Evolutionary conservation across 2,113 vertebrate genomes (phyloP).

Genomic region (Herpailurus yagouaroundi): DNA sequence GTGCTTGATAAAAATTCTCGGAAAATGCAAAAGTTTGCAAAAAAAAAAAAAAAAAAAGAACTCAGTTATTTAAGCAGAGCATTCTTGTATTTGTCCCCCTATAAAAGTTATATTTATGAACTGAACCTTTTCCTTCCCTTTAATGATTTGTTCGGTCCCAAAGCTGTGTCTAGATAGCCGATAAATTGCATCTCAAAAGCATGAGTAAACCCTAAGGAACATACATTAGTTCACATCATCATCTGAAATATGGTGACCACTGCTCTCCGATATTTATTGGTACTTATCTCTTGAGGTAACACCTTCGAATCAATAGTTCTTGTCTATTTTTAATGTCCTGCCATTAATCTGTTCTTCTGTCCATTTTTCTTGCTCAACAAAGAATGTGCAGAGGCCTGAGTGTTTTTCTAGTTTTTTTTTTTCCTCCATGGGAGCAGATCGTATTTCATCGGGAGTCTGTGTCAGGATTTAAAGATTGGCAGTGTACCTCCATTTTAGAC

Average conservation of each 20-base stretch:
- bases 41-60: neutral
- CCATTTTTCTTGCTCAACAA: slow-evolving; percentile 77
- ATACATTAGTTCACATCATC: slow-evolving; percentile 48
- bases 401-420: slow-evolving; percentile 68
- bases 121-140: slow-evolving; percentile 30
- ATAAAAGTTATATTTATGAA: slow-evolving; percentile 34
- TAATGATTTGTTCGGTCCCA: slow-evolving; percentile 70
- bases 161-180: slow-evolving; percentile 60
- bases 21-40: slow-evolving; percentile 21
- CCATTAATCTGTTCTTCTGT: slow-evolving; percentile 78
- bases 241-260: slow-evolving; percentile 49
- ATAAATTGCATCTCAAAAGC: slow-evolving; percentile 73
- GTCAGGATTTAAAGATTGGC: slow-evolving; percentile 22
- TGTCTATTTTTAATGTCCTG: slow-evolving; percentile 86
- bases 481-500: slow-evolving; percentile 39
- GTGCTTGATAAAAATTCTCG: slow-evolving; percentile 26
- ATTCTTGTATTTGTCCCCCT: slow-evolving; percentile 27
- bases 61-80: slow-evolving; percentile 3
- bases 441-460: slow-evolving; percentile 75
- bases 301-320: slow-evolving; percentile 83
- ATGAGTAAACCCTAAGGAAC: slow-evolving; percentile 68
- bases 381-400: slow-evolving; percentile 78
- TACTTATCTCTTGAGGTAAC: slow-evolving; percentile 72
- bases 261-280: slow-evolving; percentile 74
- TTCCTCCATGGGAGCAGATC: slow-evolving; percentile 35